Base-by-base conservation (phyloP, 2,113 vertebrate species). In the Deroptyus accipitrinus region DNA sequence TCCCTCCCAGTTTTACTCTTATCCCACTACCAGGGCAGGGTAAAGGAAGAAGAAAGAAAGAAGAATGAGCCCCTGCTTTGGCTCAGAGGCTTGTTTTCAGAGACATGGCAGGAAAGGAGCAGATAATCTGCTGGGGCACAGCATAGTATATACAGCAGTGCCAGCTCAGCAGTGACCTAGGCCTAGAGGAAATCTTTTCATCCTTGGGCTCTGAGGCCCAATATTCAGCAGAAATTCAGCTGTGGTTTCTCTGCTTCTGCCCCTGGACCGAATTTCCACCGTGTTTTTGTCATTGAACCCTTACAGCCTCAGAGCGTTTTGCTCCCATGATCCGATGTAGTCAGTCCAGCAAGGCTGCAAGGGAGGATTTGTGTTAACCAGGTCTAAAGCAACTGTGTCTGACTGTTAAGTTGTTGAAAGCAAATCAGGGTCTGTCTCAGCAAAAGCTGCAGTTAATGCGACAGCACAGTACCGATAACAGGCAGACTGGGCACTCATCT, bases 221-320 rank as follows among this genome's bases (percentile, higher is more conserved):
- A 2, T 10, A 19, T 22, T 22, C 62, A 63, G 55, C 82, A 89
- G 68, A 27, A 93, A 49, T 31, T 44, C 54, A 55, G 54, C 74
- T 7, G 10, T 5, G 3, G 18, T 78, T 57, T 63, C 52, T 51
- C 51, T 63, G 22, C 69, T 75, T 72, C 57, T 59, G 62, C 42
- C 70, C 15, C 33, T 28, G 30, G 22, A 51, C 33, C 23, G 0
- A 1, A 49, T 83, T 64, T 64, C 62, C 83, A 51, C 1, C 0
- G 0, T 8, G 25, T 7, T 33, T 76, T 67, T 69, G 17, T 12
- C 54, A 49, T 2, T 66, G 37, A 92, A 41, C 48, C 18, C 48
- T 20, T 30, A 3, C 1, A 3, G 46, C 62, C 46, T 44, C 4
- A 0, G 10, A 55, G n/a, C 4, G 1, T 44, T 91, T 80, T 57